These are phyloP conservation scores for Drosophila conformis DNA, from an alignment of 2,888 invertebrate species.

Conservation along the genomic window DNA sequence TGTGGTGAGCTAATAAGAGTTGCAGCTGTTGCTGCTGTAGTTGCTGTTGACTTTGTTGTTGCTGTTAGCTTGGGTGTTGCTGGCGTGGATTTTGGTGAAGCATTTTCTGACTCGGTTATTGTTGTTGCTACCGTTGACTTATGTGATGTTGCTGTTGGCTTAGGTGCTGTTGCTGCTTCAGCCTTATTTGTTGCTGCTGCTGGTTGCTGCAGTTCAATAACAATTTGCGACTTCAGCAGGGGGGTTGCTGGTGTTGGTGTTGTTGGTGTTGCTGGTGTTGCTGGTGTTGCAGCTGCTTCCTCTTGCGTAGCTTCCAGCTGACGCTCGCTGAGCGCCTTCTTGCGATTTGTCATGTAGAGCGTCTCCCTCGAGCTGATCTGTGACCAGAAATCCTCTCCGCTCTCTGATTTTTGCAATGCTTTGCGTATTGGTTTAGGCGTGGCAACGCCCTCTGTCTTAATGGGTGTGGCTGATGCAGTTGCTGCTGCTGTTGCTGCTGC, in stretches of 20 bases:
- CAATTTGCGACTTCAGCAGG: conserved; percentile 34
- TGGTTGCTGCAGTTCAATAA: conserved; percentile 44
- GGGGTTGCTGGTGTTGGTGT: conserved; percentile 50
- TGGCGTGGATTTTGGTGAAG: conserved; percentile 7
- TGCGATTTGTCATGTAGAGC: conserved; percentile 87
- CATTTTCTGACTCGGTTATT: not conserved
- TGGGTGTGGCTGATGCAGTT: conserved; percentile 2
- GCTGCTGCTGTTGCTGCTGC: no score
- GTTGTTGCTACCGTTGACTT: not conserved
- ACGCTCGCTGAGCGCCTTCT: conserved; percentile 85
- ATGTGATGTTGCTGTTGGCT: conserved; percentile 16
- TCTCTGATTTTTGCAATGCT: conserved; percentile 80
- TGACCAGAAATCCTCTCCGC: conserved; percentile 88
- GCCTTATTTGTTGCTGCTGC: conserved; percentile 16
- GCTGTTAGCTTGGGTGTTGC: not conserved
- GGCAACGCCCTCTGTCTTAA: conserved; percentile 63
- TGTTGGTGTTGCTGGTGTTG: not conserved
- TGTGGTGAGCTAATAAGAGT: conserved; percentile 10
- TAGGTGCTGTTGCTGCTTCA: conserved; percentile 1
- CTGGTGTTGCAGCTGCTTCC: conserved; percentile 11
- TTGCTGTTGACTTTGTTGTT: not conserved
- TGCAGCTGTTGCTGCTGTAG: conserved; percentile 6
- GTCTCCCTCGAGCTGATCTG: conserved; percentile 89
- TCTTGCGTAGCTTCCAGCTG: conserved; percentile 54
- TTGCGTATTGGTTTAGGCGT: conserved; percentile 78